Base-by-base conservation (phyloP, 1,140 invertebrate genomes). In the Bombus sylvicola region DNA sequence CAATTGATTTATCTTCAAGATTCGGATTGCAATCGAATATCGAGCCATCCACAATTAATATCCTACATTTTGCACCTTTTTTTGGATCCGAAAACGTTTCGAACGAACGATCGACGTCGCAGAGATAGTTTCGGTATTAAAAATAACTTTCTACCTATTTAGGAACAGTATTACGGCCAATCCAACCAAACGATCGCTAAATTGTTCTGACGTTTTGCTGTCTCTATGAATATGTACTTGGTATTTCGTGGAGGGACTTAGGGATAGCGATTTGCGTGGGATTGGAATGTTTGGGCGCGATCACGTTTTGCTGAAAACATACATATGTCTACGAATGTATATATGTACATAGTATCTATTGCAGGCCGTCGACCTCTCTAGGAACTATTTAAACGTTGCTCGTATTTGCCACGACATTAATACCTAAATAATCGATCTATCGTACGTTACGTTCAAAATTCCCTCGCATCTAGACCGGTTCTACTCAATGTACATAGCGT, bases 231-330 rank as follows among this genome's bases (percentile, higher is more conserved):
- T 53, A 53, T 53, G 81, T 83, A 90, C 76, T 80, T 87, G 83
- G 76, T 71, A 81, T 91, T 91, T 91, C 89, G 71, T 75, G 53
- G 80, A 76, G 72, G 84, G 82, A 87, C 87, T 90, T 89, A 85
- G 87, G 89, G 85, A 92, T 83, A 31, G 87, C 74, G 75, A 91
- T 91, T 90, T 76, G 91, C 90, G 91, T 92, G 83, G 91, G 91
- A 86, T 91, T 90, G 90, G 91, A 92, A 92, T 92, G 89, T 86
- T 76, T 82, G 87, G 83, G 83, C 88, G 85, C 91, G 89, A 91
- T 90, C 90, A 89, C 77, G 59, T 91, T 92, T 92, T 88, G 34
- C 74, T 83, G 85, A 90, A 91, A 88, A 91, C 81, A 81, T 79
- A 91, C 81, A 76, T 79, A 59, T 72, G 62, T 77, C 69, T 68